phyloP scores from a whole-genome alignment of 2,888 invertebrate species.

The Parelbella ahira region DNA sequence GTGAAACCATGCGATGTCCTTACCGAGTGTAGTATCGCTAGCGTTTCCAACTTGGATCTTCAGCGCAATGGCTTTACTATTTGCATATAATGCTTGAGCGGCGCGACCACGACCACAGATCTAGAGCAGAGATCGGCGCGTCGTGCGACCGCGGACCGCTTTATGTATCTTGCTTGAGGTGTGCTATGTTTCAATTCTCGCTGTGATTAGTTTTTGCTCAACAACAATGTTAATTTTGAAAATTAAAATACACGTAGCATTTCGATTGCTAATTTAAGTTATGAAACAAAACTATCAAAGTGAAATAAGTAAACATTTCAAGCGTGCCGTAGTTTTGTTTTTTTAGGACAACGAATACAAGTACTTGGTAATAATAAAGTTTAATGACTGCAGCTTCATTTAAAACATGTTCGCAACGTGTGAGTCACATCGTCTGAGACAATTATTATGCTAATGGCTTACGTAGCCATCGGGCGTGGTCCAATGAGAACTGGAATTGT shows the following conservation, averaged over 20 bases:
- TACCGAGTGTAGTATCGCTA: constrained; percentile 41
- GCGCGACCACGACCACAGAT: constrained; percentile 64
- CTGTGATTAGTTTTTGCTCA: constrained; percentile 19
- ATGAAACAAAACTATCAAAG: too few species aligned
- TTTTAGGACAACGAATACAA: not conserved
- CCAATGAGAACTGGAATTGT: constrained; percentile 32
- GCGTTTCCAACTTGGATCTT: constrained; percentile 48
- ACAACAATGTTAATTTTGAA: not conserved
- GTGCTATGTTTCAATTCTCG: constrained; percentile 49
- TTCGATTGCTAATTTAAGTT: too few species aligned
- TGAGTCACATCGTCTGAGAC: constrained; percentile 47
- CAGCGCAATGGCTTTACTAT: constrained; percentile 47
- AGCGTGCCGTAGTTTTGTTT: too few species aligned
- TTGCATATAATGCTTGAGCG: constrained; percentile 69
- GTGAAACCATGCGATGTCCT: constrained; percentile 10
- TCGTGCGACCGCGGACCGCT: constrained; percentile 47
- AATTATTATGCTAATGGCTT: constrained; percentile 39
- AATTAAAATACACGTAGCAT: too few species aligned
- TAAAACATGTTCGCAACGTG: constrained; percentile 34
- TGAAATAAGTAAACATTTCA: too few species aligned
- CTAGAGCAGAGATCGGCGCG: constrained; percentile 61
- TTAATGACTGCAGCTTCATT: constrained; percentile 51
- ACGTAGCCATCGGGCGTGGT: constrained; percentile 36
- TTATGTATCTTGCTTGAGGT: constrained; percentile 47
- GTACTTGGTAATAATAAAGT: constrained; percentile 30